These are phyloP conservation scores for Rhabdornis inornatus DNA, from an alignment of 2,113 vertebrate genomes.

Conservation along the genomic window DNA sequence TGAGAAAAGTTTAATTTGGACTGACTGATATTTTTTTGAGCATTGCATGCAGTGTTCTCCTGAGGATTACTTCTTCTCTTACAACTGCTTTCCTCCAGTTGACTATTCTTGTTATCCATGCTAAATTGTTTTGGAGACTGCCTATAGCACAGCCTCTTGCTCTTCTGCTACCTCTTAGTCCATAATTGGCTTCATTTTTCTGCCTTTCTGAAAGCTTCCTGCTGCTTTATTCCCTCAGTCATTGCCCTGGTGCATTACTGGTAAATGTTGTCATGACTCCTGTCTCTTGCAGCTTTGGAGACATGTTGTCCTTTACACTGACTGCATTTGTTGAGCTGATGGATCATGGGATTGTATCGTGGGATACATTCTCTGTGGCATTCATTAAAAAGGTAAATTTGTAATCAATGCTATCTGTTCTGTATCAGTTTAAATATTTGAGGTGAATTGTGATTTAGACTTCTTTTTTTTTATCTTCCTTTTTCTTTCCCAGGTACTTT, in stretches of 20 bases:
- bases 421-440: background rate
- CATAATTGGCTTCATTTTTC: background rate
- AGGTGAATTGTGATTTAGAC: background rate
- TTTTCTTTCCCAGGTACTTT: background rate
- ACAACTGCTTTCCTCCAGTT: background rate
- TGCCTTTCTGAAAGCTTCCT: conserved; percentile 22
- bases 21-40: background rate
- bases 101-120: background rate
- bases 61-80: background rate
- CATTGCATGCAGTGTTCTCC: background rate
- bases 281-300: conserved; percentile 90
- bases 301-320: conserved; percentile 96
- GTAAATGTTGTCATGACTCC: conserved; percentile 46
- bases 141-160: background rate
- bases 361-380: conserved; percentile 98
- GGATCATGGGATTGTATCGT: conserved; percentile 98
- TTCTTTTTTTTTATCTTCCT: background rate
- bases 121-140: background rate
- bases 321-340: conserved; percentile 98
- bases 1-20: background rate
- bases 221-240: background rate
- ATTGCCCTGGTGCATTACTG: background rate
- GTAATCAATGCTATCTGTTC: background rate
- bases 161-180: conserved; percentile 36
- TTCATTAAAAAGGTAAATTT: conserved; percentile 97